A percentile compares a stretch with the other conserved stretches of the same genome.
These are phyloP conservation scores for Malacoctenus gilli DNA, from an alignment of 2,797 vertebrate genomes.

Conservation along the genomic window DNA sequence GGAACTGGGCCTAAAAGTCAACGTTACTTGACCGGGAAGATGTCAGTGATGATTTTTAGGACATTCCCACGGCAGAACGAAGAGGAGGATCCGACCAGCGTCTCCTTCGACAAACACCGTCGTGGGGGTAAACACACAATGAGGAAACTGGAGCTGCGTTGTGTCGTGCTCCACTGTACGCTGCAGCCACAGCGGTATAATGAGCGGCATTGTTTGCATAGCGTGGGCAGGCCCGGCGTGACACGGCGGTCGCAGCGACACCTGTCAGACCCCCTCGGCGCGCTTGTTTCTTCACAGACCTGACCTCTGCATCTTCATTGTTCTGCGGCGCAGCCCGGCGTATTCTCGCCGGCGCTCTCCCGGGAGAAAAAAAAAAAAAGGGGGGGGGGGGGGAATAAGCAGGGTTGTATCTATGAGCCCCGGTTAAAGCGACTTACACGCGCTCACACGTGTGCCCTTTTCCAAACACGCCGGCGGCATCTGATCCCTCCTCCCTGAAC, in stretches of 20 bases:
- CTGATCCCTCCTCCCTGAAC: conserved; percentile 29
- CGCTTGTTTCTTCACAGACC: conserved; percentile 20
- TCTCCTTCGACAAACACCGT: neutral
- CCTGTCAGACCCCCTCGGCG: conserved; percentile 26
- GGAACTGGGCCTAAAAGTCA: too few species aligned
- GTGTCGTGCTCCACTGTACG: conserved; percentile 1
- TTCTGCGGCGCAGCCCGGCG: conserved; percentile 32
- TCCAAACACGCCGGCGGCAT: conserved; percentile 22
- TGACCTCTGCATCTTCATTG: conserved; percentile 48
- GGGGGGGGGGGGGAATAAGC: too few species aligned
- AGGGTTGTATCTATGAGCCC: conserved; percentile 50
- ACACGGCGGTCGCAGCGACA: conserved; percentile 14
- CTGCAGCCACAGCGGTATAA: conserved; percentile 3
- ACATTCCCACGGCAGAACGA: too few species aligned
- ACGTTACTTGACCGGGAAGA: too few species aligned
- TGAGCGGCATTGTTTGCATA: conserved; percentile 29
- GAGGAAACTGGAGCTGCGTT: neutral
- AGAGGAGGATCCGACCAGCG: too few species aligned
- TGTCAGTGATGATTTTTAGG: too few species aligned
- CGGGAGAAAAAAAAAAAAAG: conserved; percentile 43
- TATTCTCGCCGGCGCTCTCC: conserved; percentile 21
- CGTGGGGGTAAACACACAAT: too few species aligned
- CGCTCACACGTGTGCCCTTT: conserved; percentile 40
- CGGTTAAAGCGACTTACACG: conserved; percentile 36
- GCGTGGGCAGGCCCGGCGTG: conserved; percentile 27